Evolutionary conservation across 2,797 vertebrate genomes (phyloP), one percentile per base, ranked within the genome.

Genomic region (Amblyraja radiata): DNA sequence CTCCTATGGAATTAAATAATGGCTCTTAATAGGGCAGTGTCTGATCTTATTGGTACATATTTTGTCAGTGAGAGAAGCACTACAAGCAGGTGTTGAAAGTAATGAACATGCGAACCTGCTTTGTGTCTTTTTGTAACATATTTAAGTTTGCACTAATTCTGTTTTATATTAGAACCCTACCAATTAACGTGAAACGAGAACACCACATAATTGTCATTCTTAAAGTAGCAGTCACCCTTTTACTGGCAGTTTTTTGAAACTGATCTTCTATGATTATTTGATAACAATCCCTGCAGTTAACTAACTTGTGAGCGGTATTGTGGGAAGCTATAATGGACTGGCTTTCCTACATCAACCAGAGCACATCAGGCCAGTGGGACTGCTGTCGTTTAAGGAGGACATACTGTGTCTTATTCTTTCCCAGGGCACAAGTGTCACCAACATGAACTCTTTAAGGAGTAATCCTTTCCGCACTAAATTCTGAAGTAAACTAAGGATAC

Each of bases 61-160:
- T 88, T 88, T 16, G 21, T 32, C 63, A 88, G 6, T 18, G n/a
- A 32, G 61, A 68, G 84, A 88, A 88, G 63, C 84, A 88, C 63
- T 68, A 36, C n/a, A 21, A 63, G 65, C 16, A 18, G 65, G 84
- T 88, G 63, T 32, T 88, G 58, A 63, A n/a, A n/a, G 13, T 86
- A 86, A 90, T 68, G 63, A 14, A 36, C 46, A 63, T 54, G 68
- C 36, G 46, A 46, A 54, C 90, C 68, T 91, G 90, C 65, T 91
- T 74, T 28, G 32, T 88, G 61, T 65, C 63, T 68, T 88, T 88
- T 32, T 74, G n/a, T 39, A 88, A 71, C 65, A 71, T 90, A 86
- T 88, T 28, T 54, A 91, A 46, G 68, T 71, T 91, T 91, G 90
- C 90, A 91, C 68, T 91, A 91, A 91, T 74, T 91, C 39, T 73